phyloP scores from a whole-genome alignment of 2,113 vertebrate species.

The Caloenas nicobarica region DNA sequence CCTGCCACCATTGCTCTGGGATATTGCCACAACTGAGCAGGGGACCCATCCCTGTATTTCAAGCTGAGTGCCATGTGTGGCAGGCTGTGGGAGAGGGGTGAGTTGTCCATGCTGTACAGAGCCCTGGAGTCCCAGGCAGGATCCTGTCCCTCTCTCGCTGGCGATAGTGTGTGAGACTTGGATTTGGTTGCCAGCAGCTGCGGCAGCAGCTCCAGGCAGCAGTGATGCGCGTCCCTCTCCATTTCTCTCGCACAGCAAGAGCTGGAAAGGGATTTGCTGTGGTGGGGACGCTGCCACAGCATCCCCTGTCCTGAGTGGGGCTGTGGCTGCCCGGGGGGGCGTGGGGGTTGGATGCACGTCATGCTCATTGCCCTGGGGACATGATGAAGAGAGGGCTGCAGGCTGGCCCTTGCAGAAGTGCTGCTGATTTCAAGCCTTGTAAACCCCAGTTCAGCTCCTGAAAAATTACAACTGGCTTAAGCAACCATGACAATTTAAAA shows the following conservation, averaged over 20 bases:
- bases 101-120: not conserved
- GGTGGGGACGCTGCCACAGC: not conserved
- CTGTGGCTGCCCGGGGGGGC: not conserved
- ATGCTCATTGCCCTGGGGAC: rapidly evolving
- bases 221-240: not conserved
- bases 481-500: not conserved
- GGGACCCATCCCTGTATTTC: not conserved
- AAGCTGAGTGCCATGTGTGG: not conserved
- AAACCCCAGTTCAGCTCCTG: not conserved
- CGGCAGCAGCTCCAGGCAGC: not conserved
- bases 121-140: not conserved
- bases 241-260: not conserved
- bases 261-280: not conserved
- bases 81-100: not conserved
- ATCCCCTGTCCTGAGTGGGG: not conserved
- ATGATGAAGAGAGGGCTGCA: not conserved
- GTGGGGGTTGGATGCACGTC: rapidly evolving
- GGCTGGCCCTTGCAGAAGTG: not conserved
- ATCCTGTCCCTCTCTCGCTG: not conserved
- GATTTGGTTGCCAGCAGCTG: not conserved
- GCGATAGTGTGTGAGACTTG: not conserved
- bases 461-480: not conserved
- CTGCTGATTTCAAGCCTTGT: not conserved
- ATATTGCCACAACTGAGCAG: not conserved
- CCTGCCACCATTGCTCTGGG: not conserved